A percentile compares a stretch with the other conserved stretches of the same genome.
phyloP scores from a whole-genome alignment of 37 sponge, comb jelly and placozoan genomes.

The Hexactinellida sp. region DNA sequence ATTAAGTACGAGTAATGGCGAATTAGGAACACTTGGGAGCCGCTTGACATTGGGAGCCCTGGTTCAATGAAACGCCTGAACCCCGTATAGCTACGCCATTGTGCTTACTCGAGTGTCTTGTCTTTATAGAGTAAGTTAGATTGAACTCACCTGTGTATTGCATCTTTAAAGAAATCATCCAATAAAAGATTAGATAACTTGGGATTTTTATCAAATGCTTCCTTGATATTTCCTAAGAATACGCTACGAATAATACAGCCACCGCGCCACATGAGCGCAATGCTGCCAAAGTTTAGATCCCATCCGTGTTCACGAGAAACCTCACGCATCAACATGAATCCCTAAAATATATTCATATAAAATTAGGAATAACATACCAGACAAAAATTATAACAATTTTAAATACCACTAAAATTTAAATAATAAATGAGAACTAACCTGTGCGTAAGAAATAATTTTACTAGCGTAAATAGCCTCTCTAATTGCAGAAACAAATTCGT shows the following conservation, averaged over 20 bases:
- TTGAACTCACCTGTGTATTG: slow-evolving; percentile 31
- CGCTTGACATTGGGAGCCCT: no score
- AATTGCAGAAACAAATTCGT: slow-evolving; percentile 62
- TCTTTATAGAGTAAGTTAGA: no score
- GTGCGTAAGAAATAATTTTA: slow-evolving; percentile 95
- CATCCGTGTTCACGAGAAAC: slow-evolving; percentile 74
- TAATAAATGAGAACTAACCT: slow-evolving; percentile 11
- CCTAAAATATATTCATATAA: slow-evolving; percentile 23
- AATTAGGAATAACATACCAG: neutral
- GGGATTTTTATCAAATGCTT: slow-evolving; percentile 88
- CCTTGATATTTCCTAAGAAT: slow-evolving; percentile 95
- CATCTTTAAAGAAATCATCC: slow-evolving; percentile 87
- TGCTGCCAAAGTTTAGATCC: slow-evolving; percentile 90
- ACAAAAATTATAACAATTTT: neutral
- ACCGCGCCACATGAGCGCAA: slow-evolving; percentile 98
- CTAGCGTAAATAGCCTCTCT: slow-evolving; percentile 90
- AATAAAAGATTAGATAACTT: slow-evolving; percentile 55
- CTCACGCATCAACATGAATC: slow-evolving; percentile 89
- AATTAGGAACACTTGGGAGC: no score
- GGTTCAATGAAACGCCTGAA: no score
- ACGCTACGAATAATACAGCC: slow-evolving; percentile 93
- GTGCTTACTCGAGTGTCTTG: no score
- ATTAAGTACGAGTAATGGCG: no score
- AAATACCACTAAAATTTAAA: neutral
- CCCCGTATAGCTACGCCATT: no score